Evolutionary conservation across 2,113 vertebrate genomes (phyloP).

Genomic region (Crotalus viridis): DNA sequence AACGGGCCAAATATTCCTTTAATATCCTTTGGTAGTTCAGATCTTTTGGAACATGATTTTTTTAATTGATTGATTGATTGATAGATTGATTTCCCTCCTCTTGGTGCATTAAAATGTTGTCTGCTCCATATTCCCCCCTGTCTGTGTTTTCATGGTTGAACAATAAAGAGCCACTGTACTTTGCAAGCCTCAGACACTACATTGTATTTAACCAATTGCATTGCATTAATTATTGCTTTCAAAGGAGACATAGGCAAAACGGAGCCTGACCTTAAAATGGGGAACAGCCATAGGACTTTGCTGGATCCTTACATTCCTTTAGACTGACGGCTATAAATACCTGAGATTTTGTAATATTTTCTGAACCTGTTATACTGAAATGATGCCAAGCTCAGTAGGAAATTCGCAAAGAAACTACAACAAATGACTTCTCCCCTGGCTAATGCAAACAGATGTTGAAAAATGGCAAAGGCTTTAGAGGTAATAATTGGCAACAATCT

Average conservation of each 20-base stretch:
- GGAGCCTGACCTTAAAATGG: not conserved
- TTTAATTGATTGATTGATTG: not conserved
- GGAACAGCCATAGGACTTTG: not conserved
- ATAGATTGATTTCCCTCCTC: constrained; percentile 23
- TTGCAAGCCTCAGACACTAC: not conserved
- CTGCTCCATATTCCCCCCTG: constrained; percentile 7
- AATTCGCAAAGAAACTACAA: not conserved
- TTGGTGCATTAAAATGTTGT: constrained; percentile 36
- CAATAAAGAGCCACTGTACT: constrained; percentile 23
- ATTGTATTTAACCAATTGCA: not conserved
- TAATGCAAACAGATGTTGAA: not conserved
- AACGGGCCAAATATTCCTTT: constrained; percentile 7
- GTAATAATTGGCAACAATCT: not conserved
- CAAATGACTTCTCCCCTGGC: not conserved
- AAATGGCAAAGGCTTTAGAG: not conserved
- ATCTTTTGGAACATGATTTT: constrained; percentile 2
- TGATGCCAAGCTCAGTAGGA: not conserved
- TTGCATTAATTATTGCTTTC: not conserved
- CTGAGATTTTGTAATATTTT: not conserved
- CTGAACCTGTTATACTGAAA: not conserved
- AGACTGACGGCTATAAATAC: not conserved
- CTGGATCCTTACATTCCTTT: not conserved
- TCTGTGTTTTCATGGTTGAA: constrained; percentile 41
- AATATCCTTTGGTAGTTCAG: constrained; percentile 28
- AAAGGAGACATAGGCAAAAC: not conserved